Conservation (phyloP, 2,113 vertebrate species). For the Sorex araneus region DNA sequence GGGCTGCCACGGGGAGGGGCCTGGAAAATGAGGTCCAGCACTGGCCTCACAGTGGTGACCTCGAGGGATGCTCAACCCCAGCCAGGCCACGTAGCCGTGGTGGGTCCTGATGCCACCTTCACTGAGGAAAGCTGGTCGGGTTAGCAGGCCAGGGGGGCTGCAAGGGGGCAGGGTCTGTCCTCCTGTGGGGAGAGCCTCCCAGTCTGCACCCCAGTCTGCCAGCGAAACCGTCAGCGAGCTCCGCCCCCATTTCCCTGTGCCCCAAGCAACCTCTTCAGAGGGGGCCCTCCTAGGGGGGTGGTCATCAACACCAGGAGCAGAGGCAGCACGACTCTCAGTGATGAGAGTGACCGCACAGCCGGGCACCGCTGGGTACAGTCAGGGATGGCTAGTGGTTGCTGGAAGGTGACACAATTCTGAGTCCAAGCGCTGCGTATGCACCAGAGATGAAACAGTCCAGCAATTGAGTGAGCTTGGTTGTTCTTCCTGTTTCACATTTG, state of each 20-base stretch:
- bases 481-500: background rate
- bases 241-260: background rate
- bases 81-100: too few relatives aligned
- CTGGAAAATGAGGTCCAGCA: conserved; percentile 19
- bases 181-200: background rate
- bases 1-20: background rate
- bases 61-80: background rate
- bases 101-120: background rate
- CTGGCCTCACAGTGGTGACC: conserved; percentile 9
- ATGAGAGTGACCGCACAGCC: background rate
- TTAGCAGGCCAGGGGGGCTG: background rate
- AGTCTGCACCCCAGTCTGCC: too few relatives aligned
- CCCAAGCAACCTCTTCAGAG: background rate
- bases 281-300: background rate
- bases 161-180: too few relatives aligned
- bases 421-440: too few relatives aligned
- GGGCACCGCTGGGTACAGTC: too few relatives aligned
- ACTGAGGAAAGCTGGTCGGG: conserved; percentile 65
- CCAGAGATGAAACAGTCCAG: background rate
- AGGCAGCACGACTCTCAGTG: background rate
- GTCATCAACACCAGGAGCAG: background rate
- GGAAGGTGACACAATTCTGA: background rate
- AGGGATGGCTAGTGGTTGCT: background rate
- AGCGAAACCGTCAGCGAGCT: background rate
- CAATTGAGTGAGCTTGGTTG: background rate